A percentile compares a stretch with the other conserved stretches of the same genome.
Evolutionary conservation across 1,140 invertebrate species (phyloP).

Genomic region (Agraylea sexmaculata): DNA sequence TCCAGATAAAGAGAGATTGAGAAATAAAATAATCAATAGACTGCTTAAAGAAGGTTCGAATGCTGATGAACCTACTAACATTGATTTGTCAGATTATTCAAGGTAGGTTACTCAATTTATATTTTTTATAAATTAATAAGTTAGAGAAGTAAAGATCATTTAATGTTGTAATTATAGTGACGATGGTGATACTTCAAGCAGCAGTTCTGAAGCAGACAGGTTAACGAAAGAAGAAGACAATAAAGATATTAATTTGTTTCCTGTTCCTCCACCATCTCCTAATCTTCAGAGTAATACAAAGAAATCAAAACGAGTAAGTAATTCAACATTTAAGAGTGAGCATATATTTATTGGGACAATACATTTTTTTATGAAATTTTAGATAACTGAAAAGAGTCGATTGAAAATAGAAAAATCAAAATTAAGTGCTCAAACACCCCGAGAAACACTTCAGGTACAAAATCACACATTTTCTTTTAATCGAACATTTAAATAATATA

Average conservation of each 20-base stretch:
- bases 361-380: constrained; percentile 17
- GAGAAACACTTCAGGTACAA: constrained; percentile 19
- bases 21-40: constrained; percentile 66
- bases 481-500: constrained; percentile 1
- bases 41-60: constrained; percentile 72
- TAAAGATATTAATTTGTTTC: constrained; percentile 20
- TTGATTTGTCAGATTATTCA: constrained; percentile 72
- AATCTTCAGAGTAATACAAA: constrained; percentile 28
- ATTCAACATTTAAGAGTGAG: neutral
- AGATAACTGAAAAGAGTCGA: constrained; percentile 29
- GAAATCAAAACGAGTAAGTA: constrained; percentile 22
- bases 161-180: constrained; percentile 41
- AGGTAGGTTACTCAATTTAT: constrained; percentile 42
- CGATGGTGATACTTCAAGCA: constrained; percentile 64
- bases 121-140: constrained; percentile 5
- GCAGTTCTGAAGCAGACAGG: constrained; percentile 38
- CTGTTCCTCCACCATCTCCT: constrained; percentile 33
- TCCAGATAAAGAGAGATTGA: constrained; percentile 68
- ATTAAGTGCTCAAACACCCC: constrained; percentile 9
- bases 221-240: constrained; percentile 22
- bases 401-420: constrained; percentile 33
- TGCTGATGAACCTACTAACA: constrained; percentile 76
- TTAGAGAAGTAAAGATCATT: constrained; percentile 4
- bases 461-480: constrained; percentile 2
- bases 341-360: neutral